These are phyloP conservation scores for Microcaecilia unicolor DNA, from an alignment of 2,797 vertebrate species.

Conservation along the genomic window DNA sequence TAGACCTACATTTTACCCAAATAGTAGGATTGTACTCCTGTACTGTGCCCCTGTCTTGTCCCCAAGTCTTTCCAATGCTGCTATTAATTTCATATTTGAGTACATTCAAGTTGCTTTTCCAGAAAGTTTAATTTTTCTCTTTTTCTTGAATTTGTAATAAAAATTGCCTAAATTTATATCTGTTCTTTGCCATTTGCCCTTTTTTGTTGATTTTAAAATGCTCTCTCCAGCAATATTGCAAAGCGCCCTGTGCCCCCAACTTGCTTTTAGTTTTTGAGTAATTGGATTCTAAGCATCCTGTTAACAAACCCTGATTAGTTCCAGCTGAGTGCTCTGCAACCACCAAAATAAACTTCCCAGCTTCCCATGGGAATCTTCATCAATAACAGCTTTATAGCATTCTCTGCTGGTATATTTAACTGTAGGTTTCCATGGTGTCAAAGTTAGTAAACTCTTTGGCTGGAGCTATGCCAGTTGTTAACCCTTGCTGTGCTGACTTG, in stretches of 20 bases:
- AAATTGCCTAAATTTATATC: too few relatives aligned
- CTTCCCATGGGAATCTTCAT: constrained; percentile 4
- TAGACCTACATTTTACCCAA: too few relatives aligned
- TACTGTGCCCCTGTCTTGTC: too few relatives aligned
- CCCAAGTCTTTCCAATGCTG: too few relatives aligned
- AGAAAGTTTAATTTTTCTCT: too few relatives aligned
- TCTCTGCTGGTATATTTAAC: background rate
- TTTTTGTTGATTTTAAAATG: too few relatives aligned
- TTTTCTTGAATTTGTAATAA: too few relatives aligned
- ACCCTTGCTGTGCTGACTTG: background rate
- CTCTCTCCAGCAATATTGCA: too few relatives aligned
- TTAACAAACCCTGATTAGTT: constrained; percentile 8
- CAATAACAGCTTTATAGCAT: background rate
- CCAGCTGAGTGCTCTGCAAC: constrained; percentile 1
- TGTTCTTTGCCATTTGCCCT: too few relatives aligned
- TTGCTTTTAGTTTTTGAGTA: constrained; percentile 1
- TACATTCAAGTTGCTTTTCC: too few relatives aligned
- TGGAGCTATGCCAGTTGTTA: background rate
- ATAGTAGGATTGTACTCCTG: too few relatives aligned
- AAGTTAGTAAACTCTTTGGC: background rate
- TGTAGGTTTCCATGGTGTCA: background rate
- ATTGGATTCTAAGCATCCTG: constrained; percentile 7
- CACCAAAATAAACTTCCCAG: background rate
- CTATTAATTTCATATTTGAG: too few relatives aligned
- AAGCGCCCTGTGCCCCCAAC: background rate